Percentiles rank a stretch among this genome's conserved stretches.
phyloP scores from a whole-genome alignment of 1,140 invertebrate genomes.

The Agrypnia vestita region DNA sequence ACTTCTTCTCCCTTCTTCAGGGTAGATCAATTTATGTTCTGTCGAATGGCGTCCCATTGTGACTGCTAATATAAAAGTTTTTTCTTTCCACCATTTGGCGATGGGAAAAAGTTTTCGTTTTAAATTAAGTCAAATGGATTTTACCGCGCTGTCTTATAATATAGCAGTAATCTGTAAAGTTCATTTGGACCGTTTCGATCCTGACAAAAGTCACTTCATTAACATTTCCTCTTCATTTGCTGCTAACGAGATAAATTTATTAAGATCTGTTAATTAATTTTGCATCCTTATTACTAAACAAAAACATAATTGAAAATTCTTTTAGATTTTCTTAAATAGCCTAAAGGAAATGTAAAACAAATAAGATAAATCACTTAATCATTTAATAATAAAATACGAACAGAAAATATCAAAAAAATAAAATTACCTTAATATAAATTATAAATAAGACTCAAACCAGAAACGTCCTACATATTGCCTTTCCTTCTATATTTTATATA shows the following conservation, averaged over 20 bases:
- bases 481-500: too few species aligned
- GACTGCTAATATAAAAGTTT: conserved; percentile 61
- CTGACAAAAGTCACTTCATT: conserved; percentile 30
- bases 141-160: conserved; percentile 34
- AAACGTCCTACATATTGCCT: too few species aligned
- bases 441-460: too few species aligned
- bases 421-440: too few species aligned
- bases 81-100: conserved; percentile 45
- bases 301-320: not conserved
- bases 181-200: conserved; percentile 25
- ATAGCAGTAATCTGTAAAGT: conserved; percentile 27
- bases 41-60: conserved; percentile 54
- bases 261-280: not conserved
- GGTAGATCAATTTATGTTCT: conserved; percentile 59
- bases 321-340: too few species aligned
- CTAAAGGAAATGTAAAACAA: not conserved
- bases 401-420: too few species aligned
- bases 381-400: too few species aligned
- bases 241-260: not conserved
- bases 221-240: not conserved
- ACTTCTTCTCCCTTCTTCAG: conserved; percentile 38
- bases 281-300: not conserved
- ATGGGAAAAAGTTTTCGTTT: conserved; percentile 52
- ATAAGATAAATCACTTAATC: not conserved
- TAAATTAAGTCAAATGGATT: conserved; percentile 57